Base-by-base conservation (phyloP, 2,797 vertebrate species). In the Lacerta agilis region DNA sequence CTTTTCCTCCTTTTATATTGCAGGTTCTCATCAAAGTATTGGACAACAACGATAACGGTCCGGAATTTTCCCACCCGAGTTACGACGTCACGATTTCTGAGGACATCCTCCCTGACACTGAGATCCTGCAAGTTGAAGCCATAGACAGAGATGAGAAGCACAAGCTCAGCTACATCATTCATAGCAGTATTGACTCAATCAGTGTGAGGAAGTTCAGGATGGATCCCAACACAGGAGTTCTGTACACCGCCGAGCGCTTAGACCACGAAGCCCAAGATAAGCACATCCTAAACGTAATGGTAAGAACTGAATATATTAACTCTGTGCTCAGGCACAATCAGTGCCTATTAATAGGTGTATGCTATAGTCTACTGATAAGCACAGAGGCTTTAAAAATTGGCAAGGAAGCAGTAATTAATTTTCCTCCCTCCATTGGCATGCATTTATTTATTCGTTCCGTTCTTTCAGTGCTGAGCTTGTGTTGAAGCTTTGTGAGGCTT, bases 31-130 rank as follows among this genome's bases (percentile, higher is more conserved):
- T 99, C 94, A 98, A 96, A 85, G 98, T 99, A 61, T 92, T 99
- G 95, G 99, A 99, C 97, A 98, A 98, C 95, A 99, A 99, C 23
- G 99, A 99, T 96, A 99, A 99, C 0, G 96, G 98, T 45, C 99
- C 99, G 1, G 95, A 98, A 92, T 99, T 99, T 96, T 98, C 98
- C 88, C 98, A 99, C 85, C 95, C 98, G 0, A 97, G 95, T 89
- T 99, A 99, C 0, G 98, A 99, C 5, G 97, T 98, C 90, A 98
- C 97, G 3, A 97, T 99, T 91, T 98, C 98, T 1, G 99, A 99
- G 93, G 99, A 99, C 77, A 97, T 98, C 27, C 98, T 97, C 18
- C 97, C 98, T 0, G 98, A 99, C 82, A 98, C 98, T 0, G 98
- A 99, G 95, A 98, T 99, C 84, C 92, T 99, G 85, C 98, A 98